Evolutionary conservation across 2,888 invertebrate genomes (phyloP), one percentile per base, ranked within the genome.

Genomic region (Hyposoter dolosus): DNA sequence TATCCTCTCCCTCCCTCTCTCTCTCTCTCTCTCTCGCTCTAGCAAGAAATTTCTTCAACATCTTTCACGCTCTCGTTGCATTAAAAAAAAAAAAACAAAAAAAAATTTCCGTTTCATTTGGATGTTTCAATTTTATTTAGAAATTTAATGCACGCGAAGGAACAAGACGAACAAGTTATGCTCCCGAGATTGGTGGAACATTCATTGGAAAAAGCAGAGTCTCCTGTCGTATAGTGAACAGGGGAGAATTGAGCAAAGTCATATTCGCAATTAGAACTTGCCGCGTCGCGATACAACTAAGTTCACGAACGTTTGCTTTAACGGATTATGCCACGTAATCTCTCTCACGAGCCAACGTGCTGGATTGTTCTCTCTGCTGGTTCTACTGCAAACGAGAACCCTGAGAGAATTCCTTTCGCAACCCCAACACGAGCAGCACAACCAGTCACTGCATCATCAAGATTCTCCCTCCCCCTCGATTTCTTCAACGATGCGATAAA

Each of bases 221-320:
- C 63, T 45, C 63, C 65, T 63, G 80, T 81, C 40, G 40, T 63
- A n/a, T n/a, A 63, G 50, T 17, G 32, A 9, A 72, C 40, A 82
- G 81, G 85, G 85, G 83, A 79, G 90, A 93, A 93, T 93, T 92
- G 92, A 92, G 93, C 93, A 93, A 80, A 92, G 93, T 93, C 93
- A 93, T 93, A 93, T 93, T 92, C 89, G 92, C 93, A 93, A 93
- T 93, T 93, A 93, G 90, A 92, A 90, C 90, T 87, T 89, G 83
- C 77, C 74, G 43, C 53, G 40, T 60, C 56, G 32, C 65, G 76
- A 53, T 63, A 60, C 60, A 60, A 17, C 23, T 72, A 83, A 89
- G 88, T 91, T 88, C 91, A 92, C 91, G 90, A 90, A 90, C 91
- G 91, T 92, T 92, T 91, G 89, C 84, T 81, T 69, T 82, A 56